Conservation (phyloP, 2,888 invertebrate species). For the Slavum lentiscoides region DNA sequence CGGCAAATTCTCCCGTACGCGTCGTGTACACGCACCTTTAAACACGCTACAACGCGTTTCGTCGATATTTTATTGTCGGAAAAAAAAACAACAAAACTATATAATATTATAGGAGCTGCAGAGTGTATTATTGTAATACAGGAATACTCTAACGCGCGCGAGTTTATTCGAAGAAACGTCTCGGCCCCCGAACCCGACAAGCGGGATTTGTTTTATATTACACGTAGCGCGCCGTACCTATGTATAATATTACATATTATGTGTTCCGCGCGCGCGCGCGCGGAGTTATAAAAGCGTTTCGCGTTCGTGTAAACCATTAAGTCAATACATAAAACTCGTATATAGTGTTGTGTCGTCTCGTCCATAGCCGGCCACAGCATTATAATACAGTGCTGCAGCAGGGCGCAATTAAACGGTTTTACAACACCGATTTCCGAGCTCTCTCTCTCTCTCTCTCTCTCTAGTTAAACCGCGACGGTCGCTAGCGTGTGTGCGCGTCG, state of each 20-base stretch:
- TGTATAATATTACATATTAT: neutral
- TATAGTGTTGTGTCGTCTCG: neutral
- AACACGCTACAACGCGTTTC: neutral
- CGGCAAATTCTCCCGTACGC: too few relatives aligned
- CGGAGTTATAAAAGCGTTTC: neutral
- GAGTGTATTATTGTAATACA: too few relatives aligned
- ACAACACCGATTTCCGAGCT: constrained; percentile 22
- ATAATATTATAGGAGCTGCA: too few relatives aligned
- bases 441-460: too few relatives aligned
- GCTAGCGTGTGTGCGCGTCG: neutral
- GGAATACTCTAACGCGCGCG: neutral
- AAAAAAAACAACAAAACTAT: neutral
- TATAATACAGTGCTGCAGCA: neutral
- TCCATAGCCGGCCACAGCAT: neutral
- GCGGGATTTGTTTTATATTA: constrained; percentile 45
- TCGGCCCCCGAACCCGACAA: neutral
- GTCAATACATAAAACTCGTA: constrained; percentile 42
- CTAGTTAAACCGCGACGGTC: constrained; percentile 23
- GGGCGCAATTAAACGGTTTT: constrained; percentile 39
- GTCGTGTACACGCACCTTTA: too few relatives aligned
- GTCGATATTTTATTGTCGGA: constrained; percentile 24
- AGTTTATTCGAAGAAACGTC: constrained; percentile 3
- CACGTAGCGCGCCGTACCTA: neutral
- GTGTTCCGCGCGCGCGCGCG: too few relatives aligned
- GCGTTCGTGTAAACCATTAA: constrained; percentile 27